Percentiles rank a stretch among this genome's conserved stretches.
phyloP scores from a whole-genome alignment of 2,888 invertebrate species.

The Galerucella nymphaeae region DNA sequence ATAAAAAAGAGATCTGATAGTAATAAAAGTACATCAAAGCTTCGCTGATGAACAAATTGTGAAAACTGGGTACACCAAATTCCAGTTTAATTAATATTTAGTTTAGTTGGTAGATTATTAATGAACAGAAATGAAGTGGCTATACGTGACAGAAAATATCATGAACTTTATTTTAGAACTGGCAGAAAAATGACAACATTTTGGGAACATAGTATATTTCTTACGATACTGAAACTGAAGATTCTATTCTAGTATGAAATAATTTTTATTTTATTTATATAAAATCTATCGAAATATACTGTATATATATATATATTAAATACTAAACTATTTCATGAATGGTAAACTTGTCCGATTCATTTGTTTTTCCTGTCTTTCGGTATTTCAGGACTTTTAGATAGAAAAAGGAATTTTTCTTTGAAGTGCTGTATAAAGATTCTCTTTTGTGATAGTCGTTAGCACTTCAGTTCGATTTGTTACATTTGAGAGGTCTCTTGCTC shows the following conservation, averaged over 20 bases:
- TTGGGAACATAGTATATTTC: not conserved
- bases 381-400: slow-evolving; percentile 8
- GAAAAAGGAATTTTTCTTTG: slow-evolving; percentile 13
- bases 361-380: slow-evolving; percentile 8
- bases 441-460: slow-evolving; percentile 13
- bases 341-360: not conserved
- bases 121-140: not conserved
- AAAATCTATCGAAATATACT: not conserved
- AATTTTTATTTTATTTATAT: not conserved
- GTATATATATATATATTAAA: not conserved
- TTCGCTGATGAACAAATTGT: slow-evolving; percentile 1
- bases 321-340: not conserved
- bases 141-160: not conserved
- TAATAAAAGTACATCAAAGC: slow-evolving; percentile 7
- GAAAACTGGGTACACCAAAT: not conserved
- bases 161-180: not conserved
- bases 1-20: not conserved
- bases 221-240: too few relatives aligned
- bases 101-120: not conserved
- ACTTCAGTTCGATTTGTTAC: slow-evolving; percentile 23
- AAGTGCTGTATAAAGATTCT: slow-evolving; percentile 17
- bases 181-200: not conserved
- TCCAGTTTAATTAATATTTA: slow-evolving; percentile 1
- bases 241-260: too few relatives aligned
- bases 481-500: slow-evolving; percentile 10